phyloP scores from a whole-genome alignment of 2,888 invertebrate genomes.

The Lypha dubia region DNA sequence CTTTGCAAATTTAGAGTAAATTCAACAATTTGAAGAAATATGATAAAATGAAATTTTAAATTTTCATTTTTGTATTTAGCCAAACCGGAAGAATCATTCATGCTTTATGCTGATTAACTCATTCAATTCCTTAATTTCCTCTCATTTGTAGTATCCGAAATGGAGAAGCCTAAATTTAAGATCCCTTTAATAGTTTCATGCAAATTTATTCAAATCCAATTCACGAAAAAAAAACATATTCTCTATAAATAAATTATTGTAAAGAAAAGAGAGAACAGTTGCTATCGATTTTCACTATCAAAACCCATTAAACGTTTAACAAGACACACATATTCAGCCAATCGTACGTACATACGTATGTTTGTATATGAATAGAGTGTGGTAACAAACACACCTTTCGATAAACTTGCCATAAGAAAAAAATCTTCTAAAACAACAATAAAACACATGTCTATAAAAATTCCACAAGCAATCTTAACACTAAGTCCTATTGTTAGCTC shows the following conservation, averaged over 20 bases:
- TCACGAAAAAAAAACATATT: not conserved
- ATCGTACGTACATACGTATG: not conserved
- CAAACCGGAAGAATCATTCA: no score
- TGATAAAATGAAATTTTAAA: no score
- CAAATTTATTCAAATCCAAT: not conserved
- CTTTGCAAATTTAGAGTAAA: no score
- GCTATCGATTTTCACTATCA: conserved; percentile 20
- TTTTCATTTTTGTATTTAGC: no score
- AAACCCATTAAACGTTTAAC: conserved; percentile 3
- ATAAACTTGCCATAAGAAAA: conserved; percentile 29
- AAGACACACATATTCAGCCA: not conserved
- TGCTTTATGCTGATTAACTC: no score
- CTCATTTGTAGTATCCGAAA: no score
- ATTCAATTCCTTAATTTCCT: no score
- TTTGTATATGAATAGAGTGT: not conserved
- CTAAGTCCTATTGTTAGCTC: conserved; percentile 56
- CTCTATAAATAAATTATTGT: not conserved
- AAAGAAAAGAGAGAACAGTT: not conserved
- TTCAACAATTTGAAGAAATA: no score
- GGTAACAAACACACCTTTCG: conserved; percentile 11
- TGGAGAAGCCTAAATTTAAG: no score
- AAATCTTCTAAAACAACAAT: conserved; percentile 34
- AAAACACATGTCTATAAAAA: conserved; percentile 53
- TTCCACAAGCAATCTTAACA: conserved; percentile 32
- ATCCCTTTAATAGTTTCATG: no score